Conservation (phyloP, 2,113 vertebrate species). For the Ranitomeya imitator region DNA sequence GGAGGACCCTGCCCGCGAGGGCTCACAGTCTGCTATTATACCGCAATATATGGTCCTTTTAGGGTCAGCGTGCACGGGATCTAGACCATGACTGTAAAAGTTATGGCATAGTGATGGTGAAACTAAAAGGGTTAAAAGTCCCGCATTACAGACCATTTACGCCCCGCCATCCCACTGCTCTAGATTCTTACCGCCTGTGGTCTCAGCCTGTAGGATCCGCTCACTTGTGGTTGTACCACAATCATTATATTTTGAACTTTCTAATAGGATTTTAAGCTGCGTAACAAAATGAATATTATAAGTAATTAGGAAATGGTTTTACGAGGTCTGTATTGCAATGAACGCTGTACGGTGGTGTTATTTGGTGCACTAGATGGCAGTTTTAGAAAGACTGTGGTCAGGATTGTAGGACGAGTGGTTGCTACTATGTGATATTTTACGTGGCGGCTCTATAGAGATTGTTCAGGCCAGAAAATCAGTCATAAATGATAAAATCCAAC, state of each 20-base stretch:
- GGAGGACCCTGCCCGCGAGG: too few species aligned
- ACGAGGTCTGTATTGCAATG: not conserved
- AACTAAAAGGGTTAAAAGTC: not conserved
- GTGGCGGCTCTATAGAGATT: too few species aligned
- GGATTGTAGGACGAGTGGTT: not conserved
- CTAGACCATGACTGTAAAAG: not conserved
- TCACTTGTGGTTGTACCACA: slow-evolving; percentile 24
- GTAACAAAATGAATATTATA: not conserved
- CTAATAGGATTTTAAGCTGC: not conserved
- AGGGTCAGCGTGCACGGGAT: not conserved
- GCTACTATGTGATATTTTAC: not conserved
- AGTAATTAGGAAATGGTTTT: not conserved
- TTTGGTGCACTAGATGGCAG: not conserved
- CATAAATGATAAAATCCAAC: too few species aligned
- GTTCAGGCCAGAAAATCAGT: too few species aligned
- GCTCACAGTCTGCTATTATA: too few species aligned
- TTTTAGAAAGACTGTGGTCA: not conserved
- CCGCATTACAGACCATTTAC: not conserved
- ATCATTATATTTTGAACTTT: not conserved
- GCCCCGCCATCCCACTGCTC: not conserved
- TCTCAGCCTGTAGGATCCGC: not conserved
- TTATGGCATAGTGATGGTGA: not conserved
- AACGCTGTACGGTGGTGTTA: not conserved
- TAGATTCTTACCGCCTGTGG: not conserved
- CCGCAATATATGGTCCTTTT: not conserved